Evolutionary conservation across 2,113 vertebrate species (phyloP), one percentile per base, ranked within the genome.

Genomic region (Nerophis ophidion): DNA sequence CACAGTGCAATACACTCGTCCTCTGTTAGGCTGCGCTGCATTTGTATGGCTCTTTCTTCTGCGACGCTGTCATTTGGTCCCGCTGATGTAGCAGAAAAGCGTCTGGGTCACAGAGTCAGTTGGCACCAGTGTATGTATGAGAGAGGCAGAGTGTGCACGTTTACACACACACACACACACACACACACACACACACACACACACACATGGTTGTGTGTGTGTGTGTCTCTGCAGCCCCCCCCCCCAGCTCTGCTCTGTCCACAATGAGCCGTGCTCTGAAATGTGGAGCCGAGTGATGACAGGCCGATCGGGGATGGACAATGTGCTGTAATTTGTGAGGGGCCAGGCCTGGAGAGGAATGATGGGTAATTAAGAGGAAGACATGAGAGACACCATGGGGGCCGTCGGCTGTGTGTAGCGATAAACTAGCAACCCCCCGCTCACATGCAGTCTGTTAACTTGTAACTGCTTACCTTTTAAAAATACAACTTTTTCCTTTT

Each of bases 61-160:
- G 70, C 61, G 63, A 73, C 64, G 61, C 83, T 85, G 88, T 88
- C 87, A 84, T 85, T 86, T 73, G 74, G 75, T 64, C 73, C 72
- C 81, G 87, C 88, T 89, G 87, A 90, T 84, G 81, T 60, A 70
- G 81, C 87, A 89, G 82, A 88, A 84, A 84, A 68, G 66, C 48
- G 89, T 91, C 90, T 90, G 89, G 89, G 89, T 91, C 89, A 89
- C 86, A 86, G 86, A 90, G 87, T 88, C 87, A 88, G 81, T 84
- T 88, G 89, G 90, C 89, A 89, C 88, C 89, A 90, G 70, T 60
- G 57, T 53, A 48, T 33, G 48, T 54, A 48, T 66, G 35, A 61
- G 71, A 76, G 12, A 45, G 36, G 33, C 40, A 17, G 51, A 60
- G 45, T 65, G 36, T 45, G 55, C 57, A 33, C 26, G 26, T 54